A percentile compares a stretch with the other conserved stretches of the same genome.
These are phyloP conservation scores for Ochotona curzoniae DNA, from an alignment of 2,113 vertebrate species.

Conservation along the genomic window DNA sequence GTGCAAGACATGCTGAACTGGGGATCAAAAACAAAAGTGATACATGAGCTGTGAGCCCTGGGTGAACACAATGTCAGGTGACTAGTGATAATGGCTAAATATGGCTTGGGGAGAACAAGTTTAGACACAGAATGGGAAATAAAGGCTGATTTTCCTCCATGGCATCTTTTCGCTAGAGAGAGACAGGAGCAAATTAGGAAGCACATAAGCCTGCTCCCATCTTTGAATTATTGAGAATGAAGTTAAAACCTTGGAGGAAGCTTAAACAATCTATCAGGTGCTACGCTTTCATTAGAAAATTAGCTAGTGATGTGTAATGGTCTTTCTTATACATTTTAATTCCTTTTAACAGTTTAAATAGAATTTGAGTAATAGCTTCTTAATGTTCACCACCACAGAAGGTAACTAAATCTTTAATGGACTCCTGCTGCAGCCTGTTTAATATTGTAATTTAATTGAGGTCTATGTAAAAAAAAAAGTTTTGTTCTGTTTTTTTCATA, in stretches of 20 bases:
- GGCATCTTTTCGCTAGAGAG: constrained; percentile 20
- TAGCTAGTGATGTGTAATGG: constrained; percentile 80
- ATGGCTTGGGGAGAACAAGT: constrained; percentile 40
- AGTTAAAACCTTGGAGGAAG: constrained; percentile 78
- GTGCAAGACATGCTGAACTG: background rate
- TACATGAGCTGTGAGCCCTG: background rate
- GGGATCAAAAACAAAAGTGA: background rate
- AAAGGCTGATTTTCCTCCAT: background rate
- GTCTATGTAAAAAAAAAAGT: constrained; percentile 62
- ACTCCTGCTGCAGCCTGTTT: constrained; percentile 71
- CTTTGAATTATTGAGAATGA: constrained; percentile 81
- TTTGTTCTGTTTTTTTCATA: constrained; percentile 61
- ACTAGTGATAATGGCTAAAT: background rate
- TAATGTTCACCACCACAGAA: constrained; percentile 82
- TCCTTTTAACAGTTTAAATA: constrained; percentile 84
- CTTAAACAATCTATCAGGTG: constrained; percentile 80
- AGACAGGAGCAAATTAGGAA: constrained; percentile 75
- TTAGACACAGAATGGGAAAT: constrained; percentile 59
- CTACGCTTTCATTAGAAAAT: constrained; percentile 81
- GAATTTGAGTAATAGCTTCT: constrained; percentile 84
- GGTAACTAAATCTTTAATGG: constrained; percentile 86
- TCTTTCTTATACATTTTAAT: constrained; percentile 82
- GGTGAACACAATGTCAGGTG: background rate
- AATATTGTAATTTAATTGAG: constrained; percentile 81
- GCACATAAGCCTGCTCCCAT: constrained; percentile 66